Base-by-base conservation (phyloP, 64 coral and sea anemone genomes). In the Actinia tenebrosa region DNA sequence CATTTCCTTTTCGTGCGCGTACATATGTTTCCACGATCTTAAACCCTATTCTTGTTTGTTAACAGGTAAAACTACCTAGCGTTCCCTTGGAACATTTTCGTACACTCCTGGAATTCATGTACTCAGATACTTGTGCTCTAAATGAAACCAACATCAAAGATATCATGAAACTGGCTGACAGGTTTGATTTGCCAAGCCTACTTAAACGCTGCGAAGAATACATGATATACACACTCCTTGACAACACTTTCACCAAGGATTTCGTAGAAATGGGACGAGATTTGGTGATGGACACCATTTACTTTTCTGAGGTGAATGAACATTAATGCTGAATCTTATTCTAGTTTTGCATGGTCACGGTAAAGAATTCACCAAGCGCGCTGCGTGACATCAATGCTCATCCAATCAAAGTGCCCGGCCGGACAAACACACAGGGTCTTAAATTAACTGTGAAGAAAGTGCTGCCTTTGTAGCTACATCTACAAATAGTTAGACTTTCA, bases 31-130 rank as follows among this genome's bases (percentile, higher is more conserved):
- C 59, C 60, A 61, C 60, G 16, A 61, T 61, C 4, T 61, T 19
- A 18, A 4, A 18, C 3, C 60, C 60, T 61, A 4, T 61, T 25
- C 8, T 66, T 66, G n/a, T 66, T 66, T 64, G 0, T 23, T n/a
- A n/a, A 66, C 47, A 84, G 82, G 22, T 84, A 7, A 42, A n/a
- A 19, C 82, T 84, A 5, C 82, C 44, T 59, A 53, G 56, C 18
- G 82, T 84, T 56, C 20, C 82, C 47, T 84, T 84, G 82, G 53
- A 54, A 14, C 82, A 54, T 84, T 84, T 84, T 52, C 56, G 47
- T 20, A 84, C 50, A 16, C 5, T 84, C 37, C 50, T 84, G 3
- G 82, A 84, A 5, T 84, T 56, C 53, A 18, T 84, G 56, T 84
- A 84, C 82, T 18, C 82, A 10, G 82, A 84, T 17, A 84, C 37